phyloP scores from a whole-genome alignment of 35 echinoderm and acorn worm genomes.

The Acanthaster planci region DNA sequence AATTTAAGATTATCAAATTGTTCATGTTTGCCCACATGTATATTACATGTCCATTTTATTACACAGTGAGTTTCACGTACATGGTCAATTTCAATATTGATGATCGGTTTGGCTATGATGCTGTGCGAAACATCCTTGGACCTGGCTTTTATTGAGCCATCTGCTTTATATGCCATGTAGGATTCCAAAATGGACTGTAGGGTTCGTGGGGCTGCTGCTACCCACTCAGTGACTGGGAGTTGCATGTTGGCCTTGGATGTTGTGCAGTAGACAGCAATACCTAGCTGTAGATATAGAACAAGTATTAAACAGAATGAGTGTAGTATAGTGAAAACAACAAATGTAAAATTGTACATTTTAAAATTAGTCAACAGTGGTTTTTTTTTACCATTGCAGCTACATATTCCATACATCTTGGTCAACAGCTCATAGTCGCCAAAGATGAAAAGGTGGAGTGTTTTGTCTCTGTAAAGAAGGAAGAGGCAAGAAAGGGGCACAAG shows the following conservation, averaged over 20 bases:
- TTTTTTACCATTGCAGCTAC: conserved; percentile 44
- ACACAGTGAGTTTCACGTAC: background rate
- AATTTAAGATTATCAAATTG: too few species aligned
- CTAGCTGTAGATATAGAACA: background rate
- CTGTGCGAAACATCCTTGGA: background rate
- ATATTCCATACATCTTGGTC: too few species aligned
- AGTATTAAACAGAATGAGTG: background rate
- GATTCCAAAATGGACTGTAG: background rate
- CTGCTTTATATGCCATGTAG: background rate
- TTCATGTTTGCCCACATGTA: too few species aligned
- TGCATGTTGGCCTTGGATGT: background rate
- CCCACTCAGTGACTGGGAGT: background rate
- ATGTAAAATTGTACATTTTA: too few species aligned
- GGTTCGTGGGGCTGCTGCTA: background rate
- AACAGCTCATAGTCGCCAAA: conserved; percentile 50
- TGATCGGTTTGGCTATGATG: too few species aligned
- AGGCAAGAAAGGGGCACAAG: background rate
- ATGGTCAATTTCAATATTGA: background rate
- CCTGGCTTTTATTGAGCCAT: background rate
- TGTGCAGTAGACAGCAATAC: conserved; percentile 17
- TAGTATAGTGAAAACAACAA: too few species aligned
- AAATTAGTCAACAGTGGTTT: too few species aligned
- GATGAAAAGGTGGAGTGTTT: conserved; percentile 4
- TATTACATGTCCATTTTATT: too few species aligned
- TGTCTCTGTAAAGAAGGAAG: conserved; percentile 26